Base-by-base conservation (phyloP, 2,113 vertebrate species). In the Mesitornis unicolor region DNA sequence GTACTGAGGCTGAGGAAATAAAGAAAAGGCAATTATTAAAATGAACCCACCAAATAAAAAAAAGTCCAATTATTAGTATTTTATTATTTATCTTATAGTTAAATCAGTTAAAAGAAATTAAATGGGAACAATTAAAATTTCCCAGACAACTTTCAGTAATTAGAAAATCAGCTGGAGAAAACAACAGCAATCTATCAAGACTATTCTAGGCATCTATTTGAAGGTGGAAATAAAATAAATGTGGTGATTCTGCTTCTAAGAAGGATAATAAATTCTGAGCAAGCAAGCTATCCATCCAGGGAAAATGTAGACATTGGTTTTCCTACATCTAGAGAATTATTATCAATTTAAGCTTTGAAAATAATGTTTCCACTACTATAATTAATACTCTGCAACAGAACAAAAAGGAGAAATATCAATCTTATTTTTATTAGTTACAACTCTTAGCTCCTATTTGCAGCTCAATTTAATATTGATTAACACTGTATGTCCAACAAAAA, bases 1-100 rank as follows among this genome's bases (percentile, higher is more conserved):
- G 99, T 50, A 99, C 99, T 35, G 99, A 99, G 31, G 99, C 99
- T 99, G 96, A 69, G 65, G 57, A 98, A 96, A 97, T 51, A 93
- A 84, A 93, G 16, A 96, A 16, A 56, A 95, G 24, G 17, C 81
- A 84, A 94, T 84, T 95, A 93, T 88, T 68, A 95, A 42, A 47
- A 60, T 93, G 67, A 31, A 87, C 3, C 8, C 85, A 43, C 78
- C 25, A 73, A 89, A 87, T 76, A 20, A 33, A 59, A 43, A 68
- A 63, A 43, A 14, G 28, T 13, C 3, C 4, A 77, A 45, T 29
- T 25, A 22, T 16, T 1, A n/a, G n/a, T 35, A 36, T 38, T 65
- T 64, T 73, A 60, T 76, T 88, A 60, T 76, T 88, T 84, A 68
- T 80, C 95, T 95, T 95, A 75, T 56, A 96, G 91, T 83, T 81